Conservation (phyloP, 2,888 invertebrate species). For the Coenonympha glycerion region DNA sequence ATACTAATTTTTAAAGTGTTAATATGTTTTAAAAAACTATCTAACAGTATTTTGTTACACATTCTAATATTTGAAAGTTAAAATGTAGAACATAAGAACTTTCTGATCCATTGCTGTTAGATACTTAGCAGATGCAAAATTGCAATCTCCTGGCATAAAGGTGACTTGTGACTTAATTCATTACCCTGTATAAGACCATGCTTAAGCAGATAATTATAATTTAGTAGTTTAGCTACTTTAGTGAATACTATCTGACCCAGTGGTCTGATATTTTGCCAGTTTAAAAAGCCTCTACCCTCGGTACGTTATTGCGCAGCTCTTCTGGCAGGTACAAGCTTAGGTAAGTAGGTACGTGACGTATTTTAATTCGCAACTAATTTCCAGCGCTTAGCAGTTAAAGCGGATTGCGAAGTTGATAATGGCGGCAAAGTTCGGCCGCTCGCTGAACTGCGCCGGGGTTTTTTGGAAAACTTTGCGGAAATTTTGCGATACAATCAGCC, state of each 20-base stretch:
- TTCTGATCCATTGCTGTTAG: too few species aligned
- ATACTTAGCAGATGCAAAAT: too few species aligned
- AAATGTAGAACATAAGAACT: too few species aligned
- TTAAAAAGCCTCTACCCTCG: too few species aligned
- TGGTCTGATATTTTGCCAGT: background rate
- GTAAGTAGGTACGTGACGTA: conserved; percentile 41
- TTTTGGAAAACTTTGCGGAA: conserved; percentile 21
- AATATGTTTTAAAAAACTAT: too few species aligned
- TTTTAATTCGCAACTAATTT: conserved; percentile 69
- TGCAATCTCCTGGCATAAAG: background rate
- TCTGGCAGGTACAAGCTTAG: conserved; percentile 33
- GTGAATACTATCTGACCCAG: background rate
- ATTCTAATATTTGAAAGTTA: too few species aligned
- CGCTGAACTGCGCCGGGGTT: conserved; percentile 30
- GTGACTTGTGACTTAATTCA: too few species aligned
- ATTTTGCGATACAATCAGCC: conserved; percentile 16
- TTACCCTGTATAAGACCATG: too few species aligned
- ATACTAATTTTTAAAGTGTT: too few species aligned
- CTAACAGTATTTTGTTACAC: too few species aligned
- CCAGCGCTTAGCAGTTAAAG: conserved; percentile 53
- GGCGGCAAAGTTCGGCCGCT: conserved; percentile 40
- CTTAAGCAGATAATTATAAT: too few species aligned
- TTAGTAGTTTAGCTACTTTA: too few species aligned
- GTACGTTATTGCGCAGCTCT: background rate
- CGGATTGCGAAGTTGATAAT: conserved; percentile 65